phyloP scores from a whole-genome alignment of 1,140 invertebrate genomes.

The Phymastichus coffea region DNA sequence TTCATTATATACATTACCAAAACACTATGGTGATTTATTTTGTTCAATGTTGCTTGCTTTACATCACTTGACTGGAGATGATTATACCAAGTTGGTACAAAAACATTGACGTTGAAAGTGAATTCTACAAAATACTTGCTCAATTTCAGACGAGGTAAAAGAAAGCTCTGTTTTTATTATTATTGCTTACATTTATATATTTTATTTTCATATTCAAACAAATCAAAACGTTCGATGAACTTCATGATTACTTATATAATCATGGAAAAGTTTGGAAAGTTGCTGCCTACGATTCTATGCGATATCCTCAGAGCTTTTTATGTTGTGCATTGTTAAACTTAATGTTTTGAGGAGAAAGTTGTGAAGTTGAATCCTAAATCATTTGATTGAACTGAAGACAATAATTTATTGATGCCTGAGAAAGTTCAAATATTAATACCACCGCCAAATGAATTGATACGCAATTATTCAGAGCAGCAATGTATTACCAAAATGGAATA shows the following conservation, averaged over 20 bases:
- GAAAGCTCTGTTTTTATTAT: neutral
- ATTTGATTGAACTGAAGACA: neutral
- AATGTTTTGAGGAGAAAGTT: neutral
- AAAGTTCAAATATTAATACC: neutral
- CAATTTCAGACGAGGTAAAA: neutral
- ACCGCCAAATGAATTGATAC: neutral
- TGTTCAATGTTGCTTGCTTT: neutral
- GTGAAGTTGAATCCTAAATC: neutral
- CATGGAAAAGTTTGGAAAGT: neutral
- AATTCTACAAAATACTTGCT: neutral
- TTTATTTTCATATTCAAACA: too few species aligned
- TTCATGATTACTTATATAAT: neutral
- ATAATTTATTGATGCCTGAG: neutral
- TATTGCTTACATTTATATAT: neutral
- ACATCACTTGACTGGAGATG: neutral
- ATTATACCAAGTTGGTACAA: neutral
- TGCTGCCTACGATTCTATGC: too few species aligned
- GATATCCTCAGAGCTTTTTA: slow-evolving; percentile 3
- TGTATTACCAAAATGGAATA: too few species aligned
- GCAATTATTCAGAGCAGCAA: too few species aligned
- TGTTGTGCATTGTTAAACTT: neutral
- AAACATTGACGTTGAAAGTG: neutral
- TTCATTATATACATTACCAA: neutral
- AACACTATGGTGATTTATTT: neutral
- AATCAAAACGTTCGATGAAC: neutral